Conservation (phyloP, 2,888 invertebrate genomes). For the Leptura quadrifasciata region DNA sequence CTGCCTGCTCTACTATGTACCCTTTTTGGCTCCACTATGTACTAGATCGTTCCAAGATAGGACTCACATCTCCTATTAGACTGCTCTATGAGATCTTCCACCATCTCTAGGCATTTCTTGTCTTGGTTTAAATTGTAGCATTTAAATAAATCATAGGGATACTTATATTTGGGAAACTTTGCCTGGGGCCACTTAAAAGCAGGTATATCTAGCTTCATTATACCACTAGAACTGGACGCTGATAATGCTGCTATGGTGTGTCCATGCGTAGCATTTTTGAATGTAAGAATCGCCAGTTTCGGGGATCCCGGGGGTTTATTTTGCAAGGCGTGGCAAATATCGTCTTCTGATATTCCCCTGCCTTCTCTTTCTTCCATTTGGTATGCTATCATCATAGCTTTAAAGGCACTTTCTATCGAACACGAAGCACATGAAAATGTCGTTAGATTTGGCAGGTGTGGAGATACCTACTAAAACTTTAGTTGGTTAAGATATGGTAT, state of each 20-base stretch:
- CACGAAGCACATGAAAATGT: constrained; percentile 99
- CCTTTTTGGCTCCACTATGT: no score
- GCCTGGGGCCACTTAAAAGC: constrained; percentile 97
- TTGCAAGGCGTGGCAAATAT: constrained; percentile 86
- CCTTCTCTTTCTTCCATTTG: constrained; percentile 84
- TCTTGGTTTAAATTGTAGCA: constrained; percentile 90
- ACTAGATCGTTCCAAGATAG: no score
- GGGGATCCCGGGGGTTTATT: constrained; percentile 93
- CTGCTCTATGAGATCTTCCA: constrained; percentile 83
- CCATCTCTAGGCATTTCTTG: constrained; percentile 79
- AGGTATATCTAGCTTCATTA: constrained; percentile 90
- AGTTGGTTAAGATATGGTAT: neutral
- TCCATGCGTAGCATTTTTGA: constrained; percentile 94
- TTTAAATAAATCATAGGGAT: constrained; percentile 89
- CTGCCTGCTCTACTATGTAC: no score
- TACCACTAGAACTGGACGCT: constrained; percentile 92
- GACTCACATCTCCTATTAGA: constrained; percentile 76
- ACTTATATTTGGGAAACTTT: constrained; percentile 92
- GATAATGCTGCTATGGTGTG: constrained; percentile 90
- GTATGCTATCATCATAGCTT: constrained; percentile 93
- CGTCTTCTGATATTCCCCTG: constrained; percentile 82
- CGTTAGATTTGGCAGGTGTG: constrained; percentile 84
- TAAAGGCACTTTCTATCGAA: constrained; percentile 97
- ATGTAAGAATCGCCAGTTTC: constrained; percentile 87
- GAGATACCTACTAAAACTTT: constrained; percentile 81